phyloP scores from a whole-genome alignment of 2,113 vertebrate genomes.

The Poeciliopsis prolifica region DNA sequence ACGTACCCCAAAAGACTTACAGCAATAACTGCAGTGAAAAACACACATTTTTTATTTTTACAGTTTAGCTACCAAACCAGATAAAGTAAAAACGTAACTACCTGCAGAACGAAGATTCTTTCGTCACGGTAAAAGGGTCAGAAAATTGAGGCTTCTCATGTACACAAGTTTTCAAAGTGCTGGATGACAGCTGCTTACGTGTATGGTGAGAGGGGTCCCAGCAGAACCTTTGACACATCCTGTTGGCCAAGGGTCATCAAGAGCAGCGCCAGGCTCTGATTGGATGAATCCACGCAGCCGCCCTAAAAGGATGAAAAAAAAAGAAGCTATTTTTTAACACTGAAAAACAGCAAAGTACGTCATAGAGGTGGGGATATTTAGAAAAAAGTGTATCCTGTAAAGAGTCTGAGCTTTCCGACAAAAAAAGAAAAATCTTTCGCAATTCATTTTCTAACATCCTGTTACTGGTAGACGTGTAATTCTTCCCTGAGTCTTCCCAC shows the following conservation, averaged over 20 bases:
- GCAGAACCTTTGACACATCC: slow-evolving; percentile 94
- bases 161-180: not conserved
- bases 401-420: not conserved
- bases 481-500: not conserved
- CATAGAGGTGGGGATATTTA: slow-evolving; percentile 34
- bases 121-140: not conserved
- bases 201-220: slow-evolving; percentile 94
- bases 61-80: slow-evolving; percentile 12
- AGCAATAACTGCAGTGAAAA: no score
- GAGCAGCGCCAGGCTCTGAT: slow-evolving; percentile 92
- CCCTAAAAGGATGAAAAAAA: slow-evolving; percentile 80
- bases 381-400: slow-evolving; percentile 15
- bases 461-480: not conserved
- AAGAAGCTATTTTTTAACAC: not conserved
- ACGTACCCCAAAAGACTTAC: not conserved
- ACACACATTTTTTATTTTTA: no score
- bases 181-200: slow-evolving; percentile 84
- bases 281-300: slow-evolving; percentile 95
- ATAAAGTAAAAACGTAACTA: slow-evolving; percentile 44
- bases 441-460: no score
- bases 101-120: not conserved
- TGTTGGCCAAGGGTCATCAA: slow-evolving; percentile 97
- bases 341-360: slow-evolving; percentile 37
- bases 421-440: not conserved
- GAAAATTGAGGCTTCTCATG: not conserved